phyloP scores from a whole-genome alignment of 2,888 invertebrate genomes.

The Ctena decussata region DNA sequence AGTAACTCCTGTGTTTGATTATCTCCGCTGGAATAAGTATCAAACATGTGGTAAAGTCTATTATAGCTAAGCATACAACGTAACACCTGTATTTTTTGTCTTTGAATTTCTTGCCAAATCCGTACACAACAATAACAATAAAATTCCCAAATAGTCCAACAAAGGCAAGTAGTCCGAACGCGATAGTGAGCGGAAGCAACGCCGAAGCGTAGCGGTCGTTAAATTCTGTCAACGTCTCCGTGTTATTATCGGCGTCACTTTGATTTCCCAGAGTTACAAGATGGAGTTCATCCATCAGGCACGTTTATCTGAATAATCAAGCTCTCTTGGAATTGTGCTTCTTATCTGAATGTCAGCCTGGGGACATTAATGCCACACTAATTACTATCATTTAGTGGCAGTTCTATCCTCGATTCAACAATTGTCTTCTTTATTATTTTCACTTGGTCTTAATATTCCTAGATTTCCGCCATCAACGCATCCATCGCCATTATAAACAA shows the following conservation, averaged over 20 bases:
- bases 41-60: conserved; percentile 55
- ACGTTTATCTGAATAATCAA: too few relatives aligned
- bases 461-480: too few relatives aligned
- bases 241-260: background rate
- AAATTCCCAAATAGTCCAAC: conserved; percentile 52
- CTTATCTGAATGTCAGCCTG: too few relatives aligned
- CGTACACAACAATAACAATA: conserved; percentile 52
- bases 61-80: conserved; percentile 46
- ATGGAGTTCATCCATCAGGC: background rate
- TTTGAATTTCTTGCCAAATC: conserved; percentile 47
- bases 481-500: too few relatives aligned
- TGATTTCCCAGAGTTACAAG: background rate
- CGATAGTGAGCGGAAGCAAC: conserved; percentile 49
- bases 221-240: conserved; percentile 13
- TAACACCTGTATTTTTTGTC: conserved; percentile 59
- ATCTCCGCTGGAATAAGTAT: conserved; percentile 62
- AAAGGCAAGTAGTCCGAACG: conserved; percentile 47
- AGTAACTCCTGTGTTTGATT: conserved; percentile 58
- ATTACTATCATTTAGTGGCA: too few relatives aligned
- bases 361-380: too few relatives aligned
- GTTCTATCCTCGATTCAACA: too few relatives aligned
- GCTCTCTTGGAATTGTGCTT: too few relatives aligned
- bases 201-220: conserved; percentile 53
- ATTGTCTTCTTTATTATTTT: too few relatives aligned
- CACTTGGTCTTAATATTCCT: too few relatives aligned